Percentiles rank a stretch among this genome's conserved stretches.
Conservation (phyloP, 1,140 invertebrate species). For the Chrysomallon squamiferum region DNA sequence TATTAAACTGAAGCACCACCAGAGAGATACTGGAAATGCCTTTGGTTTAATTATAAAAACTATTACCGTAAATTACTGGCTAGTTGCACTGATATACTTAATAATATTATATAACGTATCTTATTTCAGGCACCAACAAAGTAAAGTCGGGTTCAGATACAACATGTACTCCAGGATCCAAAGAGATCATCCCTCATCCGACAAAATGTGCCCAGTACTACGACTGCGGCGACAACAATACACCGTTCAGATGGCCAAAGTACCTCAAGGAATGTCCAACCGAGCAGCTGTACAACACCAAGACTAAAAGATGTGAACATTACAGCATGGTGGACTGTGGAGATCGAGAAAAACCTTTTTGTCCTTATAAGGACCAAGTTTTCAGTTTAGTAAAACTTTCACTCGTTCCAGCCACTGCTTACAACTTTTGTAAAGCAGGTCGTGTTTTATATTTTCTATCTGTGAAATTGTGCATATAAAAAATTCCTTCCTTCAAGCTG, state of each 20-base stretch:
- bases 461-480: not conserved
- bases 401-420: not conserved
- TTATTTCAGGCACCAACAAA: not conserved
- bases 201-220: constrained; percentile 32
- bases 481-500: not conserved
- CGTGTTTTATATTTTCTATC: not conserved
- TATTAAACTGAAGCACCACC: too few species aligned
- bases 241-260: constrained; percentile 15
- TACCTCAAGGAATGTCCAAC: constrained; percentile 24
- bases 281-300: constrained; percentile 19
- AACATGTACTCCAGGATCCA: constrained; percentile 14
- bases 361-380: constrained; percentile 21
- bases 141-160: not conserved
- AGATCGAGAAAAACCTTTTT: constrained; percentile 12
- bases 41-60: too few species aligned
- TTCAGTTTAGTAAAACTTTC: not conserved
- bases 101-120: too few species aligned
- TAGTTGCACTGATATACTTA: too few species aligned
- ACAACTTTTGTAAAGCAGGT: not conserved
- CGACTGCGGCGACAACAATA: constrained; percentile 14
- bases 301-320: constrained; percentile 20
- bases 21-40: too few species aligned
- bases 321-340: constrained; percentile 21
- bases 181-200: constrained; percentile 17
- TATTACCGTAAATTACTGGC: too few species aligned